Evolutionary conservation across 2,113 vertebrate species (phyloP).

Genomic region (Porphyrio hochstetteri): DNA sequence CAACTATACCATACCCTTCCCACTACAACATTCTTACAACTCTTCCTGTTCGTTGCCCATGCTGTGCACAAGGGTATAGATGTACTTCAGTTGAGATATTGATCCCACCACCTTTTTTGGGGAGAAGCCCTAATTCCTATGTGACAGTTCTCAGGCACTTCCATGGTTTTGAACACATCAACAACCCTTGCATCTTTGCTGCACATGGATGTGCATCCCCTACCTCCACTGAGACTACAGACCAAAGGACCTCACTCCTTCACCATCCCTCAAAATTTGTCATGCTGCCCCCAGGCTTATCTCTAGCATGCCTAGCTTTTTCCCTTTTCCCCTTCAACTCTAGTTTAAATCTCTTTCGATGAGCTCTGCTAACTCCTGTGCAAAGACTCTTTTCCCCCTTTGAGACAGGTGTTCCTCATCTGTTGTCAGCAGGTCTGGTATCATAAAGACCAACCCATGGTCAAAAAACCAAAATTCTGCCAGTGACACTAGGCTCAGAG

Average conservation of each 20-base stretch:
- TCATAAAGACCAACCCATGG: background rate
- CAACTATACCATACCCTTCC: background rate
- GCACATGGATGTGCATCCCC: too few species aligned
- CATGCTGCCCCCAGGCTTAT: background rate
- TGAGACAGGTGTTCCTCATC: background rate
- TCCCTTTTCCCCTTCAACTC: background rate
- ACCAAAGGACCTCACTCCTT: too few species aligned
- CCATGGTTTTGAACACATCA: too few species aligned
- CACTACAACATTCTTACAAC: background rate
- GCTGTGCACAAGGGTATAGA: background rate
- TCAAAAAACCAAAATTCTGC: background rate
- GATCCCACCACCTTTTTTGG: background rate
- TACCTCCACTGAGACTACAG: too few species aligned
- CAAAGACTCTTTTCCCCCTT: background rate
- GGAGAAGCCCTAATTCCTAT: background rate
- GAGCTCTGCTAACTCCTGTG: background rate
- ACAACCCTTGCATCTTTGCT: too few species aligned
- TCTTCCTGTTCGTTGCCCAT: background rate
- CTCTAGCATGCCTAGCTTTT: background rate
- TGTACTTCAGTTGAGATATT: background rate
- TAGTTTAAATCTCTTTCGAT: background rate
- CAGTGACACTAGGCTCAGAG: background rate
- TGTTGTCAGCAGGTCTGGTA: background rate
- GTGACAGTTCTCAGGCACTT: too few species aligned
- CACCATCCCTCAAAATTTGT: background rate